These are phyloP conservation scores for Priocnemis perturbator DNA, from an alignment of 2,888 invertebrate genomes.

Conservation along the genomic window DNA sequence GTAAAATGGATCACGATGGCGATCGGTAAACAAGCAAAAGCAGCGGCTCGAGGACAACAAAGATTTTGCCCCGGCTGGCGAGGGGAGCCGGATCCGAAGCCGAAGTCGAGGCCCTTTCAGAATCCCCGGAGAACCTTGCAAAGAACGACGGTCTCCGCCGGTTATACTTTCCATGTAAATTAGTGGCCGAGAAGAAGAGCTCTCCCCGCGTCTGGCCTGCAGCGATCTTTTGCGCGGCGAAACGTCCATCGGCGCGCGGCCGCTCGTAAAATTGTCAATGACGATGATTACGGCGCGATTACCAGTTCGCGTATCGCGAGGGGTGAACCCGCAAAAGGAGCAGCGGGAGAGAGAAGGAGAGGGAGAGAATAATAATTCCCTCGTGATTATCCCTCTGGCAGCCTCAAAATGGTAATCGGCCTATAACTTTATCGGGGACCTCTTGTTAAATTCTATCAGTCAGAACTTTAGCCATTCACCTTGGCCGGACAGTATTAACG, in stretches of 20 bases:
- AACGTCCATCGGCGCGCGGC: conserved; percentile 44
- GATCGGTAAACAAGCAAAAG: background rate
- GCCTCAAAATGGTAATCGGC: conserved; percentile 3
- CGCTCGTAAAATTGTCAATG: conserved; percentile 57
- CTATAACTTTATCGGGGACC: conserved; percentile 5
- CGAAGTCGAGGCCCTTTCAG: background rate
- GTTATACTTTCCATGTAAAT: conserved; percentile 54
- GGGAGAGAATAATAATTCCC: background rate
- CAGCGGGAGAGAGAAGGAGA: background rate
- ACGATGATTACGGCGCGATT: conserved; percentile 55
- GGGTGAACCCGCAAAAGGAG: conserved; percentile 6
- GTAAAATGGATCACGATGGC: too few relatives aligned
- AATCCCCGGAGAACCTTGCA: conserved; percentile 3
- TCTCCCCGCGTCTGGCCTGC: conserved; percentile 34
- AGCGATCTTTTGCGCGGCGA: conserved; percentile 48
- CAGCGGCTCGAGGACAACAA: background rate
- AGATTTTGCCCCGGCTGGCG: background rate
- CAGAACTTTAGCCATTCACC: too few relatives aligned
- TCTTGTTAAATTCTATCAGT: too few relatives aligned
- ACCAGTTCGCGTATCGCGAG: conserved; percentile 44
- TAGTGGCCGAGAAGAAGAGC: conserved; percentile 18
- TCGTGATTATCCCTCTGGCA: background rate
- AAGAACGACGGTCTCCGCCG: conserved; percentile 30
- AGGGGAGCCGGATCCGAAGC: too few relatives aligned
- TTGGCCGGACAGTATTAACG: too few relatives aligned